Percentiles rank a stretch among this genome's conserved stretches.
Conservation (phyloP, 2,888 invertebrate species). For the Ashinkailepas kermadecensis region DNA sequence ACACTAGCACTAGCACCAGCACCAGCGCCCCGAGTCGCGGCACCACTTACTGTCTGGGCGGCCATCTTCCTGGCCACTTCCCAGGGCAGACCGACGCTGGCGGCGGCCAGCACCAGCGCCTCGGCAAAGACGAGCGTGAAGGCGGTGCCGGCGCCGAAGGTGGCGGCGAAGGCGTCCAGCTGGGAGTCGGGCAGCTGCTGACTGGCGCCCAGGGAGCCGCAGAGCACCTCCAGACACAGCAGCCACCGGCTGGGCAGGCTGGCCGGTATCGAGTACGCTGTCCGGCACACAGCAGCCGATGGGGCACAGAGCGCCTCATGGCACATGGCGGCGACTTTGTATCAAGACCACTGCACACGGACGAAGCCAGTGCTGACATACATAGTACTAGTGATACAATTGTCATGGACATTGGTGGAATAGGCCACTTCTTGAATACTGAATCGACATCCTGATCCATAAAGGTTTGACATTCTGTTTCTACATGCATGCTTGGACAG, state of each 20-base stretch:
- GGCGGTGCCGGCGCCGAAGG: conserved; percentile 6
- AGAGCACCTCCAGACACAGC: conserved; percentile 15
- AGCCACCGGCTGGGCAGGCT: not conserved
- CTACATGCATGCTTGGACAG: too few relatives aligned
- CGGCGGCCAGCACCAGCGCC: conserved; percentile 7
- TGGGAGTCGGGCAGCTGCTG: not conserved
- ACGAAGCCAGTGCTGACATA: too few relatives aligned
- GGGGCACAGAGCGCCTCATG: not conserved
- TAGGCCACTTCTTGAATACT: too few relatives aligned
- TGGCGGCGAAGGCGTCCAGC: conserved; percentile 8
- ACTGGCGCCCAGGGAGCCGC: conserved; percentile 1
- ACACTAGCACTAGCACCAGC: too few relatives aligned
- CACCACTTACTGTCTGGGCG: conserved; percentile 1
- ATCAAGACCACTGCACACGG: too few relatives aligned
- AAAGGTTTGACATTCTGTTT: too few relatives aligned
- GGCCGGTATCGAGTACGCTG: conserved; percentile 9
- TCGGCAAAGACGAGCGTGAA: not conserved
- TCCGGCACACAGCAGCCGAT: not conserved
- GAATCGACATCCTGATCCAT: too few relatives aligned
- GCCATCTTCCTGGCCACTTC: not conserved
- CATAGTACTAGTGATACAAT: too few relatives aligned
- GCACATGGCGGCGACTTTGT: too few relatives aligned
- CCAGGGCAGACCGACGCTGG: conserved; percentile 13
- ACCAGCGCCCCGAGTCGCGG: too few relatives aligned
- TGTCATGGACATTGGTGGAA: too few relatives aligned